Evolutionary conservation across 2,113 vertebrate species (phyloP).

Genomic region (Etheostoma cragini): DNA sequence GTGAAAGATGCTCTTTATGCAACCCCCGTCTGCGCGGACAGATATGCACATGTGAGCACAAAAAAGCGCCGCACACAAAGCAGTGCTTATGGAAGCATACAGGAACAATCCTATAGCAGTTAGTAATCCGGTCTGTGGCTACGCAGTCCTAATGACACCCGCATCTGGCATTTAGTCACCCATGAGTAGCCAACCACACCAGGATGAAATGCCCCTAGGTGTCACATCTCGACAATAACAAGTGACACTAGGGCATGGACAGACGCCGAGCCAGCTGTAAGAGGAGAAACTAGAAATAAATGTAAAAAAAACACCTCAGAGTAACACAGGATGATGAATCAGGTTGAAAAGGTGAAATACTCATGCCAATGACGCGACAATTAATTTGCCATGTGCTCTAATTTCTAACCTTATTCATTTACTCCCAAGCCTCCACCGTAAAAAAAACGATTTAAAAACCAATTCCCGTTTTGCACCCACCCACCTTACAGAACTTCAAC

Average conservation of each 20-base stretch:
- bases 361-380: neutral
- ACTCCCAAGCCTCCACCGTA: neutral
- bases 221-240: constrained; percentile 46
- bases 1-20: constrained; percentile 7
- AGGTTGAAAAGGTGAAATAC: constrained; percentile 25
- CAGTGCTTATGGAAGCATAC: neutral
- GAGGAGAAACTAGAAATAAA: neutral
- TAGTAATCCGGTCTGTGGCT: constrained; percentile 60
- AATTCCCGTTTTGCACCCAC: neutral
- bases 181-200: constrained; percentile 62
- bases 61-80: neutral
- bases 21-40: neutral
- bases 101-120: constrained; percentile 32
- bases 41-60: constrained; percentile 14
- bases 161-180: constrained; percentile 68
- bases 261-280: constrained; percentile 1
- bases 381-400: constrained; percentile 9
- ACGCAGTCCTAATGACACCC: constrained; percentile 61
- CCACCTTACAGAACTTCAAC: constrained; percentile 5
- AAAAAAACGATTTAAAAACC: constrained; percentile 25
- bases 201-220: constrained; percentile 54
- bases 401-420: constrained; percentile 16
- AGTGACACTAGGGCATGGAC: constrained; percentile 29
- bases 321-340: neutral
- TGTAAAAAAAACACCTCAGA: neutral